Conservation (phyloP, 2,888 invertebrate species). For the Mesodorylaimus sp. region DNA sequence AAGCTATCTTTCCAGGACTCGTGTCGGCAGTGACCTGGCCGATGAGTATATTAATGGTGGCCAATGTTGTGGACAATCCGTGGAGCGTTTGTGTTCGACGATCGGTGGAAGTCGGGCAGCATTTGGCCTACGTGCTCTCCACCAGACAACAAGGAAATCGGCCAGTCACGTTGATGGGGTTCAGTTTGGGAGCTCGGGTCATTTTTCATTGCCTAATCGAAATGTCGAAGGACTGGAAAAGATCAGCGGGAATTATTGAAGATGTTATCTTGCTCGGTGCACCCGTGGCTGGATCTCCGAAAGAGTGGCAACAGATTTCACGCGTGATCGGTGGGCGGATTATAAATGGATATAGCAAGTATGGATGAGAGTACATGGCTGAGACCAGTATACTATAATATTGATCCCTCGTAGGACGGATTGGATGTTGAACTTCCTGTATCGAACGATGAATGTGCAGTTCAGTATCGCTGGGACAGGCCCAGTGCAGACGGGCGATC, state of each 20-base stretch:
- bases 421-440: constrained; percentile 48
- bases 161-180: constrained; percentile 47
- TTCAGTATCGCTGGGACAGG: constrained; percentile 44
- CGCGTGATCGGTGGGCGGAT: constrained; percentile 45
- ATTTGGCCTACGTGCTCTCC: constrained; percentile 46
- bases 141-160: constrained; percentile 44
- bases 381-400: not conserved
- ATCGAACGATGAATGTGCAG: constrained; percentile 44
- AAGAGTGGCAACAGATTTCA: constrained; percentile 37
- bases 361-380: not conserved
- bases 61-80: constrained; percentile 45
- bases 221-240: constrained; percentile 30
- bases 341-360: constrained; percentile 48
- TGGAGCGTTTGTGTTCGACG: constrained; percentile 48
- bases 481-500: constrained; percentile 36
- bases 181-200: constrained; percentile 48
- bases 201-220: constrained; percentile 47
- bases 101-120: constrained; percentile 43
- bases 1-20: constrained; percentile 35
- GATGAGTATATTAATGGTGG: constrained; percentile 41
- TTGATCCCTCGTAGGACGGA: constrained; percentile 36
- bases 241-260: constrained; percentile 42
- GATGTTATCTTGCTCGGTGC: constrained; percentile 47
- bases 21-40: constrained; percentile 48
- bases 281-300: constrained; percentile 42